Evolutionary conservation across 2,797 vertebrate species (phyloP), one percentile per base, ranked within the genome.

Genomic region (Micromesistius poutassou): DNA sequence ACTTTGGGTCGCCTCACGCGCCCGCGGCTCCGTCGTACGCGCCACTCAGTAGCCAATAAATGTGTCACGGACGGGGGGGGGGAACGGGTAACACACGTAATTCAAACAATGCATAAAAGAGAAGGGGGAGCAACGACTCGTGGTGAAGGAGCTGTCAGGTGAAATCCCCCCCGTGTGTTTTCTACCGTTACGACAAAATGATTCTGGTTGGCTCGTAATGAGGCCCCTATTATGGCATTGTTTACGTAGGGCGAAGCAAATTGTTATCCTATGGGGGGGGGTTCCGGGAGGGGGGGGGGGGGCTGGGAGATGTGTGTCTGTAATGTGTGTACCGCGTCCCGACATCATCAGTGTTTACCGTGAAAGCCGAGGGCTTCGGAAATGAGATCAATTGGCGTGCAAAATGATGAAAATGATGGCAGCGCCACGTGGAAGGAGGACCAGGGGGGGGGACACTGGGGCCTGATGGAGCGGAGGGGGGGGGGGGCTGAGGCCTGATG

Each of bases 151-250:
- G 77, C 84, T 91, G 87, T 91, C 91, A 91, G 82, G 82, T 90
- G 89, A 89, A 91, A 89, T 87, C 87, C 88, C 82, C n/a, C n/a
- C 73, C 55, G 71, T 85, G 82, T 50, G 71, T 87, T 85, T 88
- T 91, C 86, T 87, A 80, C 82, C 75, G 73, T 88, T 89, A 84
- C 90, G 86, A 87, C 83, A 80, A 89, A 90, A 85, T 82, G 78
- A 89, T 91, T 91, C 85, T 85, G 85, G 87, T 87, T 82, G 81
- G 88, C 82, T 91, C 84, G 87, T 90, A 91, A 92, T 87, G 87
- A 89, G 85, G 50, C 83, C 75, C 83, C 88, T 91, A 87, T 92
- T 89, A 89, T 87, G 87, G 81, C 78, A 85, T 89, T 85, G n/a
- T 93, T 91, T 89, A 90, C 85, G 83, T 87, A 89, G 83, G 86